Evolutionary conservation across 2,113 vertebrate genomes (phyloP), one percentile per base, ranked within the genome.

Genomic region (Pandion haliaetus): DNA sequence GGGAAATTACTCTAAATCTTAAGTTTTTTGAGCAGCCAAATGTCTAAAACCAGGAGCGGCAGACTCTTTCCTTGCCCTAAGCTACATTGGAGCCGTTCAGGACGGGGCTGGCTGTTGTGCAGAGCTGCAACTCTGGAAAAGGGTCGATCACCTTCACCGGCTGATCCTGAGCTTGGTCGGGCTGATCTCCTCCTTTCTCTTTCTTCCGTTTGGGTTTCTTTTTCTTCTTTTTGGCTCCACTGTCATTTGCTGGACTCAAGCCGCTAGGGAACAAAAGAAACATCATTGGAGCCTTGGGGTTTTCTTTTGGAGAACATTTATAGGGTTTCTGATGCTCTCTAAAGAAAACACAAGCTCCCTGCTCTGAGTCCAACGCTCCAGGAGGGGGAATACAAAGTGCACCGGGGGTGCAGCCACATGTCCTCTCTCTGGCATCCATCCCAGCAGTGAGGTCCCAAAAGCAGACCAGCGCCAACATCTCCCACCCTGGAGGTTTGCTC

Each of bases 191-290:
- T 88, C 98, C 98, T 94, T 99, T 99, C 91, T 99, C 99, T 98
- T 99, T 99, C 99, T 99, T 99, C 98, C 99, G 98, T 94, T 98
- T 99, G 77, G 99, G 99, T 98, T 99, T 99, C 98, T 99, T 99
- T 98, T 99, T 99, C 98, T 99, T 99, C 98, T 99, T 99, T 98
- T 99, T 99, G 96, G 99, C 99, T 67, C 99, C 99, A 5, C 98
- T 98, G 95, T 99, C 99, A 70, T 99, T 99, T 73, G 98, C 98
- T 91, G 96, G 97, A 95, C 99, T 99, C 95, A 98, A 98, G 95
- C 99, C 99, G 40, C 99, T 99, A 55, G 18, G 95, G 90, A 97
- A 98, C 44, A 98, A 97, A 97, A 86, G 21, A 88, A 96, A 97
- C 55, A 96, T 36, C 58, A 73, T 42, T 94, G 76, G 54, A 95